Evolutionary conservation across 2,888 invertebrate genomes (phyloP).

Genomic region (Chelonus formosanus): DNA sequence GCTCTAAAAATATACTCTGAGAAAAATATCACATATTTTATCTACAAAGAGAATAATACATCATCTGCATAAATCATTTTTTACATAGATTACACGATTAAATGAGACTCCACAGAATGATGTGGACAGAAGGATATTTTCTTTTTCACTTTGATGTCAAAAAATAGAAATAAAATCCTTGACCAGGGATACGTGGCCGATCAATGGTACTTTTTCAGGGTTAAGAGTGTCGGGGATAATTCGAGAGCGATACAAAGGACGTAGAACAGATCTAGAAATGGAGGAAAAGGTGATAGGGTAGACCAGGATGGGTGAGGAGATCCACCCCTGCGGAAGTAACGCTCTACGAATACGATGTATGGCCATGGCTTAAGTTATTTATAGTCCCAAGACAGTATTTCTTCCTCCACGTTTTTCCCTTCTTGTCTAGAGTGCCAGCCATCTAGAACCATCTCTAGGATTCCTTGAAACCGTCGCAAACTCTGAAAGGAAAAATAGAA

Average conservation of each 20-base stretch:
- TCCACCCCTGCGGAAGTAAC: slow-evolving; percentile 42
- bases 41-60: no score
- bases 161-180: no score
- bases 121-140: no score
- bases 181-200: no score
- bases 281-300: slow-evolving; percentile 22
- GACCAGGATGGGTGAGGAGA: slow-evolving; percentile 12
- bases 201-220: no score
- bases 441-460: slow-evolving; percentile 30
- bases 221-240: not conserved
- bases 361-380: slow-evolving; percentile 48
- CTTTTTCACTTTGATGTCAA: no score
- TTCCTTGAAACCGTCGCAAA: slow-evolving; percentile 25
- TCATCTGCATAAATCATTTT: no score
- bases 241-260: slow-evolving; percentile 5
- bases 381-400: slow-evolving; percentile 44
- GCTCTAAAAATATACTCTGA: no score
- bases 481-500: not conserved
- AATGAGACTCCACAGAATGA: no score
- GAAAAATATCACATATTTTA: no score
- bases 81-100: no score
- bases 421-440: slow-evolving; percentile 25
- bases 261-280: slow-evolving; percentile 12
- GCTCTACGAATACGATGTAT: slow-evolving; percentile 46
- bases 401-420: slow-evolving; percentile 23